Conservation (phyloP, 2,113 vertebrate genomes). For the Python bivittatus region DNA sequence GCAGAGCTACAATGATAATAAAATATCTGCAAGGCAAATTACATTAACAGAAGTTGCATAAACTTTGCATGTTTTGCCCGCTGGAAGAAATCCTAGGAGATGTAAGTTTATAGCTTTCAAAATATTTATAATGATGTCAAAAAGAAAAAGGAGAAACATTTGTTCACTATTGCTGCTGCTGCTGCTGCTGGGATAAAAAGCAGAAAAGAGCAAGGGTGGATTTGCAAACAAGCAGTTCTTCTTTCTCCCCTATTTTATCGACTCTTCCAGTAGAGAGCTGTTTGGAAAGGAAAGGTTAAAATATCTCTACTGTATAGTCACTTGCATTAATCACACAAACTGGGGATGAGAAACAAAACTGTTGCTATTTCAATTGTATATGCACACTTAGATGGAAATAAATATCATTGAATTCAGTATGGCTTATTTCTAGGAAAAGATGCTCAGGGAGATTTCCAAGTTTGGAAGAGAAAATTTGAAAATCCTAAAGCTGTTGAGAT, state of each 20-base stretch:
- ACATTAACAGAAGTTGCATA: neutral
- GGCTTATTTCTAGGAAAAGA: neutral
- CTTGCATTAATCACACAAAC: neutral
- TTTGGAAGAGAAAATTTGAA: neutral
- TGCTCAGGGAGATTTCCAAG: neutral
- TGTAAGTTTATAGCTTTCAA: slow-evolving; percentile 9
- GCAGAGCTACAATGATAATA: slow-evolving; percentile 16
- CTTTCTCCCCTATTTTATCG: neutral
- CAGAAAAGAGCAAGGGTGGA: neutral
- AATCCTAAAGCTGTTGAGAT: neutral
- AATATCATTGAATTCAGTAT: neutral
- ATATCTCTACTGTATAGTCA: neutral
- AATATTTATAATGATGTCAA: slow-evolving; percentile 14
- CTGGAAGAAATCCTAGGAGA: neutral
- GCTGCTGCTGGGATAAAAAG: neutral
- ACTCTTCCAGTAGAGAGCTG: neutral
- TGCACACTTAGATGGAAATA: neutral
- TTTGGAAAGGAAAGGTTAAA: neutral
- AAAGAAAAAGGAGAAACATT: slow-evolving; percentile 4
- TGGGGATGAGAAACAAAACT: neutral
- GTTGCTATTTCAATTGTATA: neutral
- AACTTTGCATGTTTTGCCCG: neutral
- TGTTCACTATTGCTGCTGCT: neutral
- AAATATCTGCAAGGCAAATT: slow-evolving; percentile 7
- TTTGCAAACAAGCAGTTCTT: neutral